Conservation (phyloP, 2,888 invertebrate genomes). For the Mimumesa dahlbomi region DNA sequence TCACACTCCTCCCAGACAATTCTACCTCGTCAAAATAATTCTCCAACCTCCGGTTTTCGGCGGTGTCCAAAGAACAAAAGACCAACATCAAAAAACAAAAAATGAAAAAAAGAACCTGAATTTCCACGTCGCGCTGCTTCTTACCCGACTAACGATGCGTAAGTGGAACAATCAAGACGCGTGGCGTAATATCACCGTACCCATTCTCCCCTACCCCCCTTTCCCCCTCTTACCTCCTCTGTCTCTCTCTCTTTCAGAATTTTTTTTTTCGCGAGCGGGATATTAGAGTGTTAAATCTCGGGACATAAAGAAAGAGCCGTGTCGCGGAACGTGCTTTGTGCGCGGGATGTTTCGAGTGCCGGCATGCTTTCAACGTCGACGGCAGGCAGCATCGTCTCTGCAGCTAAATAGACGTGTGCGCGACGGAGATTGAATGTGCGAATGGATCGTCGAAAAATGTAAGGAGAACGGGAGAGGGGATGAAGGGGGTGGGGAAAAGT, state of each 20-base stretch:
- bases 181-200: not conserved
- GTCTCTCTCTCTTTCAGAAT: not conserved
- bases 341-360: not conserved
- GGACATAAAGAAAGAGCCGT: conserved; percentile 13
- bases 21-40: too few relatives aligned
- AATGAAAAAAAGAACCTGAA: too few relatives aligned
- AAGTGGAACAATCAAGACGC: too few relatives aligned
- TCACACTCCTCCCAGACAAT: too few relatives aligned
- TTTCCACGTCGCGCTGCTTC: too few relatives aligned
- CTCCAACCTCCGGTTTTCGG: too few relatives aligned
- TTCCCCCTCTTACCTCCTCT: too few relatives aligned
- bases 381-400: not conserved
- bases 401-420: conserved; percentile 3
- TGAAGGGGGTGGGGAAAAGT: conserved; percentile 5
- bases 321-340: conserved; percentile 5
- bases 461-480: not conserved
- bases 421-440: conserved; percentile 6
- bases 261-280: not conserved
- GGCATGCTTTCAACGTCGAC: not conserved
- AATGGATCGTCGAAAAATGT: conserved; percentile 16
- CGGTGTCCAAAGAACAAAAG: too few relatives aligned
- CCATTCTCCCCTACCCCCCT: not conserved
- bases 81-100: too few relatives aligned
- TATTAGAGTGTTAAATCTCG: conserved; percentile 22
- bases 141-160: too few relatives aligned